These are phyloP conservation scores for Styela clava DNA, from an alignment of 23 tunicate genomes.

Conservation along the genomic window DNA sequence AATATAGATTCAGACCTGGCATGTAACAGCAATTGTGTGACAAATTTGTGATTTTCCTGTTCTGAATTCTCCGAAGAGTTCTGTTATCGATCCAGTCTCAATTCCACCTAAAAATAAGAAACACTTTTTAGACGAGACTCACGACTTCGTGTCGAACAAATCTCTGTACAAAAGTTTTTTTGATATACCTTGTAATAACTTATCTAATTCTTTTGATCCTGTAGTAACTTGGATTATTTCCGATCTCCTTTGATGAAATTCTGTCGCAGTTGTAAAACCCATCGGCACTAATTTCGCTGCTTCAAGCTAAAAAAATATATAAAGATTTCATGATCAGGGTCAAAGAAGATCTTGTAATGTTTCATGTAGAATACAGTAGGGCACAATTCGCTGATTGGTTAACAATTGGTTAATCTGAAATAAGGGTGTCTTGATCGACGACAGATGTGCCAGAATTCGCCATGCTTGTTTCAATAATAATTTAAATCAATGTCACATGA, in stretches of 20 bases:
- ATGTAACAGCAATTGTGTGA: slow-evolving; percentile 95
- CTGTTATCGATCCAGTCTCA: slow-evolving; percentile 98
- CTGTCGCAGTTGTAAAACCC: slow-evolving; percentile 99
- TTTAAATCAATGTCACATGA: no score
- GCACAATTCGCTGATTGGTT: no score
- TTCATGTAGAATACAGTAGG: no score
- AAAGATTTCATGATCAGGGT: no score
- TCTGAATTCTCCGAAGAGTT: slow-evolving; percentile 96
- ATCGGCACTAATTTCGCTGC: slow-evolving; percentile 97
- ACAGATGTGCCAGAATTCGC: no score
- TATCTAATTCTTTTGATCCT: slow-evolving; percentile 90
- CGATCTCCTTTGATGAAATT: slow-evolving; percentile 86
- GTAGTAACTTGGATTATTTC: slow-evolving; percentile 94
- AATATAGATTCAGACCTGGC: slow-evolving; percentile 63
- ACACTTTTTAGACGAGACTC: neutral
- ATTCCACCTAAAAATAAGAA: slow-evolving; percentile 54
- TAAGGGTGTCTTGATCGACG: no score
- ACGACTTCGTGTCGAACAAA: neutral
- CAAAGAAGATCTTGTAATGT: no score
- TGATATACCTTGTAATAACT: slow-evolving; percentile 86
- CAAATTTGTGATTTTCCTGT: slow-evolving; percentile 98
- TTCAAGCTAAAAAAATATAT: slow-evolving; percentile 48
- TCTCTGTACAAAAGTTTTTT: no score
- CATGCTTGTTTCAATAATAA: no score
- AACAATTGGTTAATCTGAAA: no score